These are phyloP conservation scores for Gryllus bimaculatus DNA, from an alignment of 1,140 invertebrate genomes.

Conservation along the genomic window DNA sequence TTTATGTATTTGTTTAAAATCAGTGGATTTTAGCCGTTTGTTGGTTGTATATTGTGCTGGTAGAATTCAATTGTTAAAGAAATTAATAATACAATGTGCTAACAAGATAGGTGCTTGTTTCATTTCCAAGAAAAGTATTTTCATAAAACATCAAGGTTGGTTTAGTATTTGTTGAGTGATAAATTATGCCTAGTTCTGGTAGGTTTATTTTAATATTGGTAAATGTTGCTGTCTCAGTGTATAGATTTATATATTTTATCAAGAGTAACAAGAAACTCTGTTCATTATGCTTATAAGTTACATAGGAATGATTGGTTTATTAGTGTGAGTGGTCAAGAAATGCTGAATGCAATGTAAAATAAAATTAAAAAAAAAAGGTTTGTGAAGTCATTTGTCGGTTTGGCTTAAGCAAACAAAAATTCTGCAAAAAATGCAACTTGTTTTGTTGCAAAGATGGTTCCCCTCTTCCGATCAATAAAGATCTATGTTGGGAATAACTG, in stretches of 20 bases:
- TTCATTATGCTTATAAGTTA: not conserved
- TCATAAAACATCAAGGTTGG: not conserved
- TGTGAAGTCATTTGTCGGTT: not conserved
- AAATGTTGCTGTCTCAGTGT: not conserved
- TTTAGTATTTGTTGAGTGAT: not conserved
- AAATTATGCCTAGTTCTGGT: not conserved
- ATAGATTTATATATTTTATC: not conserved
- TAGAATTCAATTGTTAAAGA: not conserved
- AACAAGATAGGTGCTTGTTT: constrained; percentile 4
- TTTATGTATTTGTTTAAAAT: not conserved
- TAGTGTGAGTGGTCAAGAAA: constrained; percentile 4
- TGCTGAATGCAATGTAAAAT: not conserved
- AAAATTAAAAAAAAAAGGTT: not conserved
- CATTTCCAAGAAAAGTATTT: constrained; percentile 2
- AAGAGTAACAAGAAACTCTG: not conserved
- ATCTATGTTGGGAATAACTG: constrained; percentile 6
- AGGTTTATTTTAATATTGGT: not conserved
- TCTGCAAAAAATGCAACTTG: not conserved
- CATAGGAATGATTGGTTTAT: not conserved
- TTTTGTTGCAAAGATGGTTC: constrained; percentile 1
- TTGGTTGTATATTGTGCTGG: constrained; percentile 4
- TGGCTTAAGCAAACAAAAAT: constrained; percentile 8
- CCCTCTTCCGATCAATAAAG: constrained; percentile 16
- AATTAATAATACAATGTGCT: constrained; percentile 6
- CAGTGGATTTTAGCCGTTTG: not conserved